Conservation (phyloP, 92 coral and sea anemone genomes). For the Phenganax stokvisi region DNA sequence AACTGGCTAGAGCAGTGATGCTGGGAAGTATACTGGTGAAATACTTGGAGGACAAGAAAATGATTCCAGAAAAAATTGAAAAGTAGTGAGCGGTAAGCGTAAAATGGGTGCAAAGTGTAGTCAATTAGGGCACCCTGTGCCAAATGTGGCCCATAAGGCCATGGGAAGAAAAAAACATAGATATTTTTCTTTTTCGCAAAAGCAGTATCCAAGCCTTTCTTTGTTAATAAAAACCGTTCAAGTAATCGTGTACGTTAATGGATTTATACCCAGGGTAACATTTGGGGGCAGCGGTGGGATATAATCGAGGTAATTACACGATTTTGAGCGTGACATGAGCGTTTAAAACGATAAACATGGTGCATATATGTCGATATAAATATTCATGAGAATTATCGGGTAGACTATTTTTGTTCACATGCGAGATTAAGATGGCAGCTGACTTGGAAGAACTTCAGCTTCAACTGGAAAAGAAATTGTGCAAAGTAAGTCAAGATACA, state of each 20-base stretch:
- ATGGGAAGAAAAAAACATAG: background rate
- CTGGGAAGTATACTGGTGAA: no score
- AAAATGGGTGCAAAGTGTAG: background rate
- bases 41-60: no score
- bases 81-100: no score
- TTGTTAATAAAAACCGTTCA: no score
- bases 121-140: constrained; percentile 33
- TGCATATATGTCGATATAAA: constrained; percentile 2
- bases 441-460: constrained; percentile 13
- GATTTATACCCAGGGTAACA: no score
- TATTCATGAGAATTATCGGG: constrained; percentile 1
- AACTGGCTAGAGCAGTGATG: no score
- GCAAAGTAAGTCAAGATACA: constrained; percentile 5
- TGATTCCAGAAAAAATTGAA: no score
- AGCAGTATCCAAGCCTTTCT: no score
- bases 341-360: constrained; percentile 3
- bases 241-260: no score
- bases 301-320: background rate
- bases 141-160: constrained; percentile 27
- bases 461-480: background rate
- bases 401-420: background rate
- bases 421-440: constrained; percentile 1
- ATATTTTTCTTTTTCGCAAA: no score
- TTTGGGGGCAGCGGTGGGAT: constrained; percentile 9
- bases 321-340: background rate